These are phyloP conservation scores for Tetraneura akinire DNA, from an alignment of 1,140 invertebrate species.

Conservation along the genomic window DNA sequence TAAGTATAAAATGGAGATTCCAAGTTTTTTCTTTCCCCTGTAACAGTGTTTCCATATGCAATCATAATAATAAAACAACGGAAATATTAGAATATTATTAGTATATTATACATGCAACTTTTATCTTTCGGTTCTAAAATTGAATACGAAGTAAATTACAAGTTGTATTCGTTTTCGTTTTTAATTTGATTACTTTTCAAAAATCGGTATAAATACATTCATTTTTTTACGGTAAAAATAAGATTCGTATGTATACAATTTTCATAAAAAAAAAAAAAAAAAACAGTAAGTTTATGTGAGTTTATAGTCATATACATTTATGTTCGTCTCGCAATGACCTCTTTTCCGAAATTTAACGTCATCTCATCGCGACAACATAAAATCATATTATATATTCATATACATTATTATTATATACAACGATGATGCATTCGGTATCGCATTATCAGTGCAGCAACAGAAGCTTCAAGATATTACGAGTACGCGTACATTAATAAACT, in stretches of 20 bases:
- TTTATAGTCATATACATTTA: background rate
- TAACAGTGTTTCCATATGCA: background rate
- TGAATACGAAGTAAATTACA: slow-evolving; percentile 1
- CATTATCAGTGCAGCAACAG: no score
- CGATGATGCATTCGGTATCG: no score
- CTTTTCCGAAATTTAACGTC: no score
- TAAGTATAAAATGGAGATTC: background rate
- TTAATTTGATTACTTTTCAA: slow-evolving; percentile 20
- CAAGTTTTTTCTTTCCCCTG: background rate
- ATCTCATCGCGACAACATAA: no score
- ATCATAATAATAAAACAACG: background rate
- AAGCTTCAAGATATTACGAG: no score
- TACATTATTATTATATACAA: no score
- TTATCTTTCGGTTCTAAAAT: slow-evolving; percentile 18
- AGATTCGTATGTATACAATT: background rate
- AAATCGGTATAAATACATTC: background rate
- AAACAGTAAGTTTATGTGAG: background rate
- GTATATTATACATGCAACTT: background rate
- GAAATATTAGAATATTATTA: slow-evolving; percentile 23
- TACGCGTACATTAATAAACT: no score
- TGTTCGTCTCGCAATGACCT: no score
- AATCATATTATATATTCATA: no score
- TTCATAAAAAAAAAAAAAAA: background rate
- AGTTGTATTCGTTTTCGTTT: background rate
- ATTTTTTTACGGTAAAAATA: background rate